Evolutionary conservation across 92 coral and sea anemone species (phyloP).

Genomic region (Ricordea florida): DNA sequence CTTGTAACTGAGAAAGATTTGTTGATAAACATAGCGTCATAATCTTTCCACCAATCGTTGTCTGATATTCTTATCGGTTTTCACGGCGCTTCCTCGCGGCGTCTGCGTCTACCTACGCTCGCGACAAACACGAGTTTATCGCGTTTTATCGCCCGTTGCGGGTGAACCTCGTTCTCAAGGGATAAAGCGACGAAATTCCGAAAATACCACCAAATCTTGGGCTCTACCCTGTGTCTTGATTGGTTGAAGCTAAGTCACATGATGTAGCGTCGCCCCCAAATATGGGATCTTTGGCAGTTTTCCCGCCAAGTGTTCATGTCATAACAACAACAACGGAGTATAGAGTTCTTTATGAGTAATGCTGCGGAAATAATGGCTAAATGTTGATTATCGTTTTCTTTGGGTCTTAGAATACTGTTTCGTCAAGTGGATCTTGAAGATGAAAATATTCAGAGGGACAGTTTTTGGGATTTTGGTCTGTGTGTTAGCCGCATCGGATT

Average conservation of each 20-base stretch:
- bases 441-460: constrained; percentile 34
- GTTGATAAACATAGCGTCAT: too few species aligned
- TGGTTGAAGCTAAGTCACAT: constrained; percentile 3
- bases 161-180: constrained; percentile 2
- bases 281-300: constrained; percentile 38
- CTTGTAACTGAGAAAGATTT: too few species aligned
- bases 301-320: constrained; percentile 10
- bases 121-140: too few species aligned
- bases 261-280: neutral
- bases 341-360: constrained; percentile 5
- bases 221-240: neutral
- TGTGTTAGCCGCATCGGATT: constrained; percentile 26
- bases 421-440: constrained; percentile 37
- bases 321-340: constrained; percentile 2
- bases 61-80: neutral
- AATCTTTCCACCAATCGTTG: too few species aligned
- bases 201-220: constrained; percentile 13
- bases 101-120: too few species aligned
- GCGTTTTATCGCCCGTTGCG: too few species aligned
- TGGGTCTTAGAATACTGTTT: constrained; percentile 26
- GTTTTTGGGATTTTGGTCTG: constrained; percentile 30
- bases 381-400: constrained; percentile 37
- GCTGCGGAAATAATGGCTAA: constrained; percentile 7
- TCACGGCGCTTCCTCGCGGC: too few species aligned
- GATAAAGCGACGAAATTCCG: constrained; percentile 1